These are phyloP conservation scores for Lasioglossum villosulum DNA, from an alignment of 2,888 invertebrate species.

Conservation along the genomic window DNA sequence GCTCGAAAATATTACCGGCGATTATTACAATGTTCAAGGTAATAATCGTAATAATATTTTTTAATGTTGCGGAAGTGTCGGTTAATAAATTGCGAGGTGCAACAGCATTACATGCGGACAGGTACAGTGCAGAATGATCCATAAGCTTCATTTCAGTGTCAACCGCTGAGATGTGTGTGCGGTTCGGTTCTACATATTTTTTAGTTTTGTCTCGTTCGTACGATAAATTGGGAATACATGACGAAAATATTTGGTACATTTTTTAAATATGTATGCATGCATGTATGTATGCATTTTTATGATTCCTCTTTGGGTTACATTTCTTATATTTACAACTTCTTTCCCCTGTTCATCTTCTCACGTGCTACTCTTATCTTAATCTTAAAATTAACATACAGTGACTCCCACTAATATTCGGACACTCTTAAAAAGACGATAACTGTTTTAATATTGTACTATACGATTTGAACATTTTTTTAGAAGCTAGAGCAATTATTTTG, in stretches of 20 bases:
- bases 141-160: not conserved
- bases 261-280: no score
- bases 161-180: not conserved
- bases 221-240: not conserved
- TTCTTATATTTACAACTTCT: no score
- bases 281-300: no score
- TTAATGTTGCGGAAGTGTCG: not conserved
- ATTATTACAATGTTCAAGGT: not conserved
- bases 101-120: not conserved
- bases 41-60: constrained; percentile 1
- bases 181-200: not conserved
- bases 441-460: no score
- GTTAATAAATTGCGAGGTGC: not conserved
- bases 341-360: no score
- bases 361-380: no score
- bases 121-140: not conserved
- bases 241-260: not conserved
- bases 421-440: no score
- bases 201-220: not conserved
- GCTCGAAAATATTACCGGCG: not conserved
- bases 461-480: no score
- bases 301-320: no score
- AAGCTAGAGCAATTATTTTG: no score
- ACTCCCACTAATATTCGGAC: no score
- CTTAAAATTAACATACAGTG: no score